Base-by-base conservation (phyloP, 2,113 vertebrate species). In the Etheostoma cragini region DNA sequence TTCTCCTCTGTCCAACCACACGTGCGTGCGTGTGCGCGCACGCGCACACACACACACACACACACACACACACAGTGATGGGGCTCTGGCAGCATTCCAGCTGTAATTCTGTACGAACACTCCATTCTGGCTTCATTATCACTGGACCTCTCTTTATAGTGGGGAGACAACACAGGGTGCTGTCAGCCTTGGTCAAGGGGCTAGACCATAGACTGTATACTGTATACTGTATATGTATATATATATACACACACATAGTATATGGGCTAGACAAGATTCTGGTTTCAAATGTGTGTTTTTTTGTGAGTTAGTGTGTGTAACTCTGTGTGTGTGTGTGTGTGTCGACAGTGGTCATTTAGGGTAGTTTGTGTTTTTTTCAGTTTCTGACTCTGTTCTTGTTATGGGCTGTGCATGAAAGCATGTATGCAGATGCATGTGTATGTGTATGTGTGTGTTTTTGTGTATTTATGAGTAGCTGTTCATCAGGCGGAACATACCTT, bases 91-190 rank as follows among this genome's bases (percentile, higher is more conserved):
- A 64, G 15, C 15, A 17, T 62, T 87, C 86, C 89, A 91, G 84
- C 80, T 80, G 86, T 75, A 80, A 61, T 80, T 86, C 77, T 83
- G 56, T 82, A 61, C 33, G 52, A 85, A 81, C 38, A 21, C 77
- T 81, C 52, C 47, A 64, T 70, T 88, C 79, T 85, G 60, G 66
- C 81, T 81, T 85, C 81, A 91, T 90, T 84, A 79, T 88, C 64
- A 76, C 42, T 60, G 75, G 65, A 81, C 70, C 58, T 87, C 64
- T 64, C 35, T 81, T 63, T 77, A 77, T 78, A 75, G 78, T 63
- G 57, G 17, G 26, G 54, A 24, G 57, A 86, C 52, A 84, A 77
- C 22, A 72, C 52, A 63, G 81, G 68, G 65, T 46, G 72, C 76
- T 65, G 76, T 78, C 75, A 82, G 81, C 42, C 24, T 13, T 35